phyloP scores from a whole-genome alignment of 2,797 vertebrate genomes.

The Hippocampus kuda region DNA sequence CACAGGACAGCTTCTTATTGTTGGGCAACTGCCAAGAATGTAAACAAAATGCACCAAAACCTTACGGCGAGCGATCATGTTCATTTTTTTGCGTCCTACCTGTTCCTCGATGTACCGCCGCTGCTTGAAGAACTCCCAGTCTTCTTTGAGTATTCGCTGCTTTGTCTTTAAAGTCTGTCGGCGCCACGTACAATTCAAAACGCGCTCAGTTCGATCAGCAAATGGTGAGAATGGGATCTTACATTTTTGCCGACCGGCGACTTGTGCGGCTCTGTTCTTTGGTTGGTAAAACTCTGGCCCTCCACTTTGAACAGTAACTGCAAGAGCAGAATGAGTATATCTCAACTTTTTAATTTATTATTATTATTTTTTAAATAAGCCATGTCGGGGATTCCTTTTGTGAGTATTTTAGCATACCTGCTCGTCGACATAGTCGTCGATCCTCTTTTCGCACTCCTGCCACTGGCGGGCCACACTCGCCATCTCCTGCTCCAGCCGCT shows the following conservation, averaged over 20 bases:
- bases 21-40: slow-evolving; percentile 69
- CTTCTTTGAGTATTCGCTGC: slow-evolving; percentile 86
- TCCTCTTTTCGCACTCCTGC: slow-evolving; percentile 95
- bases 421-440: slow-evolving; percentile 95
- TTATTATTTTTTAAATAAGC: too few species aligned
- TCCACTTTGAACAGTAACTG: slow-evolving; percentile 74
- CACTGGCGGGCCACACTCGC: slow-evolving; percentile 80
- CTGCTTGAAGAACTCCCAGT: slow-evolving; percentile 94
- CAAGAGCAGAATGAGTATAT: background rate
- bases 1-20: slow-evolving; percentile 79
- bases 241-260: slow-evolving; percentile 74
- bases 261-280: slow-evolving; percentile 70
- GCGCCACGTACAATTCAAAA: background rate
- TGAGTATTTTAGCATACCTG: slow-evolving; percentile 67
- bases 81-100: slow-evolving; percentile 54
- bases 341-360: background rate
- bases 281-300: slow-evolving; percentile 66
- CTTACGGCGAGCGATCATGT: background rate
- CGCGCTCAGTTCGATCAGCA: background rate
- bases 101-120: slow-evolving; percentile 90
- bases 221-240: slow-evolving; percentile 28
- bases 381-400: background rate
- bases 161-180: slow-evolving; percentile 85
- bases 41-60: background rate
- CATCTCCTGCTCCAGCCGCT: slow-evolving; percentile 87